phyloP scores from a whole-genome alignment of 2,797 vertebrate species.

The Pyrocephalus nanus region DNA sequence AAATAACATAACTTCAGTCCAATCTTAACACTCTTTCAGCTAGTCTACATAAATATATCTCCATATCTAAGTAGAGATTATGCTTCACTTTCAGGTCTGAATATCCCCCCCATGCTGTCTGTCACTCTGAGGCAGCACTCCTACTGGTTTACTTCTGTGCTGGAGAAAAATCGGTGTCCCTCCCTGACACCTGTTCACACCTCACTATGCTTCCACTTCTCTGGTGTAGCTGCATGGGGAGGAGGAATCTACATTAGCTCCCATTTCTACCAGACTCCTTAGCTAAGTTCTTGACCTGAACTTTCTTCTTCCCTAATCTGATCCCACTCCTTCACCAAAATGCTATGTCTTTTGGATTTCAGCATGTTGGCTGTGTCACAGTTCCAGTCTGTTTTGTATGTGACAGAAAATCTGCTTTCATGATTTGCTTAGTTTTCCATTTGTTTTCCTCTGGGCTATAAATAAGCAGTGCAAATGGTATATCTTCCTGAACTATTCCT shows the following conservation, averaged over 20 bases:
- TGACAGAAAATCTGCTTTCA: constrained; percentile 1
- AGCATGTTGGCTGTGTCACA: neutral
- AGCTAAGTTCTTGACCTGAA: neutral
- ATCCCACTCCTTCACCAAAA: neutral
- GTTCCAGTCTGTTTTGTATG: neutral
- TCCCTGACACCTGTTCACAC: neutral
- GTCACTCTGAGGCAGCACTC: neutral
- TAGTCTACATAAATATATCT: neutral
- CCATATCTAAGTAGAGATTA: neutral
- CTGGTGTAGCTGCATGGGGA: neutral
- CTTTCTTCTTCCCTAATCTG: neutral
- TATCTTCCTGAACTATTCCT: neutral
- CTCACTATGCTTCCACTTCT: rapidly evolving
- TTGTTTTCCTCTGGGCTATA: neutral
- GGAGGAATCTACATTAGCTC: neutral
- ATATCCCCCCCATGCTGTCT: neutral
- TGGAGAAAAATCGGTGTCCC: neutral
- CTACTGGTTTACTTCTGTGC: neutral
- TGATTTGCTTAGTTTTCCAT: neutral
- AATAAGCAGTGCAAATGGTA: neutral
- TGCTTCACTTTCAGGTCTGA: neutral
- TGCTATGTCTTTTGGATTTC: neutral
- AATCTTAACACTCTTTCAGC: neutral
- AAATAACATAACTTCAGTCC: neutral
- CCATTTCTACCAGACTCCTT: neutral